Evolutionary conservation across 2,113 vertebrate genomes (phyloP).

Genomic region (Hyaena hyaena): DNA sequence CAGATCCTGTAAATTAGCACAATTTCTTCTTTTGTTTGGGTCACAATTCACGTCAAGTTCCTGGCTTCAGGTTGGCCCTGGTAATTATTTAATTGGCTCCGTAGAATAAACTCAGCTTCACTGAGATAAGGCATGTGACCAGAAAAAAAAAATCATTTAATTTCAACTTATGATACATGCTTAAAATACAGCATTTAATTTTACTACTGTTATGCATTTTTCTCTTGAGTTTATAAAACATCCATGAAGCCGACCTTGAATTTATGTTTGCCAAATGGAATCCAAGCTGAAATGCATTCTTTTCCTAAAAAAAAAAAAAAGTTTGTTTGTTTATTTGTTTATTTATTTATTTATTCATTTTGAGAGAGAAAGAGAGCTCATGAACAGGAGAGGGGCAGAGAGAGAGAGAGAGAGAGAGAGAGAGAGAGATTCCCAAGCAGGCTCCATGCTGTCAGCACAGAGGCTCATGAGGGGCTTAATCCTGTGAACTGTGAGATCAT

Average conservation of each 20-base stretch:
- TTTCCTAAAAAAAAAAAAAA: too few relatives aligned
- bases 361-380: too few relatives aligned
- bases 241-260: not conserved
- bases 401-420: too few relatives aligned
- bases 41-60: not conserved
- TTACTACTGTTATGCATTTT: not conserved
- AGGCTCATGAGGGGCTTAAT: too few relatives aligned
- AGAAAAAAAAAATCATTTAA: not conserved
- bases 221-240: not conserved
- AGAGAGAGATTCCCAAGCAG: too few relatives aligned
- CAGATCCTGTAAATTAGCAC: not conserved
- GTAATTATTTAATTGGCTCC: not conserved
- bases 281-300: not conserved
- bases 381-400: too few relatives aligned
- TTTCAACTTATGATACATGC: not conserved
- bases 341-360: too few relatives aligned
- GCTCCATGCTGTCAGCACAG: too few relatives aligned
- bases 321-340: too few relatives aligned
- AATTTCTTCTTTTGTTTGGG: conserved; percentile 22
- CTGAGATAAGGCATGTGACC: not conserved
- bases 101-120: not conserved
- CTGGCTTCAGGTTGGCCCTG: not conserved
- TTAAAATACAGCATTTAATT: conserved; percentile 6
- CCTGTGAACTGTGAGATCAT: too few relatives aligned
- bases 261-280: not conserved